Evolutionary conservation across 2,797 vertebrate genomes (phyloP).

Genomic region (Rhinichthys osculus): DNA sequence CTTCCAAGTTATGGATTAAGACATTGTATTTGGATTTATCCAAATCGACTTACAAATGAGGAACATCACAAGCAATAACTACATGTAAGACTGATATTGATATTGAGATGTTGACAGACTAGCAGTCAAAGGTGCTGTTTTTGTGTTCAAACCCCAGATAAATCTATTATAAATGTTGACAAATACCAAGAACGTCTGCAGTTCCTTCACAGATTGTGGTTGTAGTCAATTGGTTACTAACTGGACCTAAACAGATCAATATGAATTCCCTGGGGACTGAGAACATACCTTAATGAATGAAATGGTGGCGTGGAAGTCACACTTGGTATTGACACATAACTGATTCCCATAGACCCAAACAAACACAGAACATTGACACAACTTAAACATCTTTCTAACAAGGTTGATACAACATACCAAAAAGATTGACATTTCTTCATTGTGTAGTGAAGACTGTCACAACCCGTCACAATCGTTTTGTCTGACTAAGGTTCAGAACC

Average conservation of each 20-base stretch:
- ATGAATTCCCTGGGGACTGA: neutral
- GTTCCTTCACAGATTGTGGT: neutral
- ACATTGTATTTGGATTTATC: neutral
- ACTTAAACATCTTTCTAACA: neutral
- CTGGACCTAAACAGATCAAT: neutral
- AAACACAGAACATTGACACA: constrained; percentile 12
- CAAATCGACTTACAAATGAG: neutral
- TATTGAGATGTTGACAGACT: neutral
- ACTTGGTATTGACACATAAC: neutral
- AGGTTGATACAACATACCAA: neutral
- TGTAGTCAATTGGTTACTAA: neutral
- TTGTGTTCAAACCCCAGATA: neutral
- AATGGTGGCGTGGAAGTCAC: neutral
- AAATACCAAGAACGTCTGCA: neutral
- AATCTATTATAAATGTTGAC: neutral
- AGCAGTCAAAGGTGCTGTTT: neutral
- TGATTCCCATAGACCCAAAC: neutral
- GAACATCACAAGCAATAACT: neutral
- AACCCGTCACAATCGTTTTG: neutral
- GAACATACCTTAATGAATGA: neutral
- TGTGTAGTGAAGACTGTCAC: neutral
- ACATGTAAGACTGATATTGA: neutral
- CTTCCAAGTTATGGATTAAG: neutral
- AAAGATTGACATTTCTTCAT: neutral
- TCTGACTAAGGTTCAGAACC: neutral